Evolutionary conservation across 2,113 vertebrate species (phyloP), one percentile per base, ranked within the genome.

Genomic region (Oriolus oriolus): DNA sequence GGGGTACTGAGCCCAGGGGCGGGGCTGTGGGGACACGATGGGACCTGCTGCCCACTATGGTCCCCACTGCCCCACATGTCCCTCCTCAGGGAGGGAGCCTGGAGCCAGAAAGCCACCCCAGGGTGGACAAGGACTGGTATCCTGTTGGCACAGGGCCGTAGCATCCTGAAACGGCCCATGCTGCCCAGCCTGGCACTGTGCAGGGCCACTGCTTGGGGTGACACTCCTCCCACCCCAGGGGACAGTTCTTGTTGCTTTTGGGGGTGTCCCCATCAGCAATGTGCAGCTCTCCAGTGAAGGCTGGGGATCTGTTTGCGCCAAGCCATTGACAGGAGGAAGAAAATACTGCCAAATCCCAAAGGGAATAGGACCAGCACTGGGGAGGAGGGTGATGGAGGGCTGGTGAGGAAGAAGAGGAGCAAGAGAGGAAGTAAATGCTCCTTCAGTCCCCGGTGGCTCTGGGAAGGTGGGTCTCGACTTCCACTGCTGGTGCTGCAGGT

Each of bases 1-100:
- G 0, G 97, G 98, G 16, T 98, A 98, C 93, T 99, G 98, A 99
- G 74, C 41, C 64, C 73, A 0, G 1, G 56, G 31, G 35, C 0
- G 1, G 44, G 85, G 88, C 30, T 7, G 18, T 0, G 66, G 73
- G 86, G 87, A 54, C 22, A 16, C 8, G 20, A 33, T 24, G 65
- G 87, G 44, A 68, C 33, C 65, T 16, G 27, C 80, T 75, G 57
- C 88, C 87, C 78, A 45, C 69, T 45, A 0, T 3, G 37, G 37
- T 80, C 87, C 77, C 68, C 81, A 63, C 16, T 0, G 3, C 52
- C 82, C 87, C 12, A 1, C 42, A 8, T 7, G 17, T 37, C 77
- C 37, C 64, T 89, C 81, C 77, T 49, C 3, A 4, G 22, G 50
- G 54, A 81, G 45, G 77, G 77, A 81, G 12, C 54, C 64, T 3